Evolutionary conservation across 2,797 vertebrate species (phyloP), one percentile per base, ranked within the genome.

Genomic region (Gadopsis marmoratus): DNA sequence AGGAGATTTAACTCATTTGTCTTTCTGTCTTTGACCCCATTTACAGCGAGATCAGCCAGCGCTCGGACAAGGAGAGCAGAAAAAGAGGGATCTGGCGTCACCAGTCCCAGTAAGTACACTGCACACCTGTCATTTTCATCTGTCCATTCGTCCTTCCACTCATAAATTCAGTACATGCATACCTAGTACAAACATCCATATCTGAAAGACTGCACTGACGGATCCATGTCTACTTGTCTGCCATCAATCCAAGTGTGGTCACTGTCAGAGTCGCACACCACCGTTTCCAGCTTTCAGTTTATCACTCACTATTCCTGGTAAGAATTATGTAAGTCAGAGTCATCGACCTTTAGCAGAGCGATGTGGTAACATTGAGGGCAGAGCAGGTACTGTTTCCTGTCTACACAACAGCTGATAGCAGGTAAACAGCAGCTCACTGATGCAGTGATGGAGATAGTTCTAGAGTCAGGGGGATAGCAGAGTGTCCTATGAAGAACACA

Each of bases 81-180:
- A 8, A 83, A 81, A 77, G 92, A 94, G 9, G 89, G 26, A 31
- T 85, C 89, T 26, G 76, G 85, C 63, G 71, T 94, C 86, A 90
- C 88, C 74, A 92, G 93, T 68, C 92, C 94, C 58, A 90, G 94
- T 95, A 76, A 94, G 93, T 92, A 84, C 48, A 63, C 48, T 39
- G 39, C 62, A 26, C 2, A 47, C 1, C 14, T 35, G 7, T 60
- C 16, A 23, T 67, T 45, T 65, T 48, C 17, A 12, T 29, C n/a
- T 23, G 13, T 47, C 17, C 19, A 43, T 61, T 17, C 29, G 43
- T 59, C 16, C 9, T 5, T n/a, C 9, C 43, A 35, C 37, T 1
- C 14, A 11, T 26, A 29, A 17, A 71, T 29, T 50, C 39, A 48
- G 12, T 9, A 9, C 12, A 48, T 50, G 7, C 17, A 47, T 60